A percentile compares a stretch with the other conserved stretches of the same genome.
phyloP scores from a whole-genome alignment of 2,113 vertebrate species.

The Datnioides undecimradiatus region DNA sequence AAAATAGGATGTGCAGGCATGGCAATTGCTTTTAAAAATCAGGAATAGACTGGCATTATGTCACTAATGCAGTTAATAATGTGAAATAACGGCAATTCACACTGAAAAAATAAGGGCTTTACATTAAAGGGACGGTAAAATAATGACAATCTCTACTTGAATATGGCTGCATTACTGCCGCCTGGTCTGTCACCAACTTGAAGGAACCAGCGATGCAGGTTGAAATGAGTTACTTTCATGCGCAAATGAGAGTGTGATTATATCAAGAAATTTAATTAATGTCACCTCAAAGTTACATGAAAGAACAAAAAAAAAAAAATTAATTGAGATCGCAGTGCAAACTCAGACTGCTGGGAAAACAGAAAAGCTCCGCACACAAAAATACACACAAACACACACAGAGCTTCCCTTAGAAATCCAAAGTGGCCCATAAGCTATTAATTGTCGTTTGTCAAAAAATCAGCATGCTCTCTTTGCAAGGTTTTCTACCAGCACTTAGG shows the following conservation, averaged over 20 bases:
- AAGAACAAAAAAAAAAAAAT: conserved; percentile 11
- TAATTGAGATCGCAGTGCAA: background rate
- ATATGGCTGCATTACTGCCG: background rate
- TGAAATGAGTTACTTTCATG: conserved; percentile 1
- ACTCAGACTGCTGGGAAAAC: background rate
- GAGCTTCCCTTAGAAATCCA: background rate
- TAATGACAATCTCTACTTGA: background rate
- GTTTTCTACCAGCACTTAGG: background rate
- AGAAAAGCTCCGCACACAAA: background rate
- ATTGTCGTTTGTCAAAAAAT: conserved; percentile 19
- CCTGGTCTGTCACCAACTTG: background rate
- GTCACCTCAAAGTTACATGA: conserved; percentile 11
- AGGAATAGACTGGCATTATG: background rate
- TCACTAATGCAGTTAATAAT: conserved; percentile 3
- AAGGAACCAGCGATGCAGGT: background rate
- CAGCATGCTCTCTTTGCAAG: conserved; percentile 5
- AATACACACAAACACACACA: background rate
- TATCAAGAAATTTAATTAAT: conserved; percentile 21
- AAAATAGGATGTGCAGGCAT: background rate
- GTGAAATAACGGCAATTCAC: background rate
- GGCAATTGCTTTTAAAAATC: background rate
- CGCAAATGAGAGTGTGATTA: conserved; percentile 15
- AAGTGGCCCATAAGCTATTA: background rate
- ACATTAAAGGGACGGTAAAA: background rate
- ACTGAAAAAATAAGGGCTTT: background rate